Evolutionary conservation across 2,888 invertebrate species (phyloP).

Genomic region (Julus scandinavius): DNA sequence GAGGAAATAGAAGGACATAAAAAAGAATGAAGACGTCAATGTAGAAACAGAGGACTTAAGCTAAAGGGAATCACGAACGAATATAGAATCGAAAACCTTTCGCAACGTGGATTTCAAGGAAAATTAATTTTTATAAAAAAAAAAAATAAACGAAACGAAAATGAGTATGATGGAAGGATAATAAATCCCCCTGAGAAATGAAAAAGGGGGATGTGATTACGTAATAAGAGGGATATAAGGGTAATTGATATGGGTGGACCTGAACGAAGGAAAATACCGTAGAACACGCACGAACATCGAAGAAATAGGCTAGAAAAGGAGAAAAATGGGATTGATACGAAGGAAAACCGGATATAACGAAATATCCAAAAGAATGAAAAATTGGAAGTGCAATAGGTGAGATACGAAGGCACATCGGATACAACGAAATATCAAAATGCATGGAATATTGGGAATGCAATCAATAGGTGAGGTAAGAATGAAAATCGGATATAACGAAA

Average conservation of each 20-base stretch:
- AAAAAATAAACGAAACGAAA: neutral
- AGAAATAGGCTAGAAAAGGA: neutral
- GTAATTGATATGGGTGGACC: neutral
- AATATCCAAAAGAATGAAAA: too few relatives aligned
- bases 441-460: neutral
- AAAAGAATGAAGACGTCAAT: neutral
- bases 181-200: neutral
- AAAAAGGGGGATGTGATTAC: too few relatives aligned
- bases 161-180: neutral
- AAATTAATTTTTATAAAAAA: neutral
- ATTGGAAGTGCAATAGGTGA: too few relatives aligned
- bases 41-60: neutral
- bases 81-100: neutral
- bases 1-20: neutral
- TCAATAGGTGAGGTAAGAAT: neutral
- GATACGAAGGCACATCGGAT: too few relatives aligned
- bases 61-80: neutral
- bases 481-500: too few relatives aligned
- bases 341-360: too few relatives aligned
- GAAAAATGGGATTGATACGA: neutral
- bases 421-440: too few relatives aligned
- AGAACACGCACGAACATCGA: neutral
- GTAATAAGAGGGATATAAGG: too few relatives aligned
- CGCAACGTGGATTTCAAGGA: neutral
- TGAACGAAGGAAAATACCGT: neutral